Evolutionary conservation across 53 echinoderm and acorn worm genomes (phyloP), one percentile per base, ranked within the genome.

Genomic region (Patiria pectinifera): DNA sequence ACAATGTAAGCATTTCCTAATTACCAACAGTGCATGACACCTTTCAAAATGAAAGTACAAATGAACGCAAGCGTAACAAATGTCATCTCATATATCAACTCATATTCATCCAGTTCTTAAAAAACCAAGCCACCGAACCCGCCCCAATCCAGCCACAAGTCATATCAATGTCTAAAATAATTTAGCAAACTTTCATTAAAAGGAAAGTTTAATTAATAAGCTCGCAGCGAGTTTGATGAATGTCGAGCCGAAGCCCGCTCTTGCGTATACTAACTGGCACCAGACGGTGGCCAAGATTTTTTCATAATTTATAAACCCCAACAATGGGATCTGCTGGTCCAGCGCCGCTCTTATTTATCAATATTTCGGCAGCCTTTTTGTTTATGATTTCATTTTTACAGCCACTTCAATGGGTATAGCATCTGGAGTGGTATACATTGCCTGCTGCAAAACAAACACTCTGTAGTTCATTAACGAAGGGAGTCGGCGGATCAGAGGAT

Each of bases 261-360:
- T 74, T 66, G 66, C 66, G 4, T 66, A 66, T 0, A 74, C 24
- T 24, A n/a, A n/a, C 24, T 4, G 22, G n/a, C 22, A 23, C 74
- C n/a, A 74, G 22, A 18, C 74, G 22, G 18, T 18, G 24, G 4
- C 24, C 15, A 24, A 11, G 53, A 53, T 53, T 53, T 79, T 46
- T 79, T 2, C 47, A 79, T 79, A 79, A 79, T 79, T 79, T 79
- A 79, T 45, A 45, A 53, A 79, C 80, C 26, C 0, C 13, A 11
- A 79, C 80, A 79, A 79, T 79, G 80, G 80, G 80, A 79, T 79
- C 3, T 78, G 14, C 13, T 23, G 48, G 80, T 79, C 47, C 15
- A 25, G 80, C 48, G 80, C 5, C 10, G 4, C 15, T 74, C 13
- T 15, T 47, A 46, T 79, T 79, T 4, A 79, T 79, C 80, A 79